Percentiles rank a stretch among this genome's conserved stretches.
Conservation (phyloP, 2,797 vertebrate species). For the Bovichtus variegatus region DNA sequence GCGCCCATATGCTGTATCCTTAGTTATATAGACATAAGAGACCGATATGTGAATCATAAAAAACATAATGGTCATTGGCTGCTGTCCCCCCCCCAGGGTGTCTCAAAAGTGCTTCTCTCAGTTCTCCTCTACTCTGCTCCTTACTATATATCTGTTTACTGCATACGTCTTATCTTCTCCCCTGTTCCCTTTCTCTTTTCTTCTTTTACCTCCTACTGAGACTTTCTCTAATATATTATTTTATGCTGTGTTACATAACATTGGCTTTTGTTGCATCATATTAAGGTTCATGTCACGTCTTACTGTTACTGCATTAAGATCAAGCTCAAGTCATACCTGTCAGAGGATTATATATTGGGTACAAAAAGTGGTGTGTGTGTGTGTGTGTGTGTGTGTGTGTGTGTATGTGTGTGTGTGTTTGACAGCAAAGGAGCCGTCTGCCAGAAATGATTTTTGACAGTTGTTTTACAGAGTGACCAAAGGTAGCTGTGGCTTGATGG, state of each 20-base stretch:
- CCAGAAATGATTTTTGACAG: slow-evolving; percentile 31
- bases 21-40: slow-evolving; percentile 33
- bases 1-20: slow-evolving; percentile 19
- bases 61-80: slow-evolving; percentile 27
- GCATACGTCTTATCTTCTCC: neutral
- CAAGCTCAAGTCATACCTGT: slow-evolving; percentile 12
- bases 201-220: neutral
- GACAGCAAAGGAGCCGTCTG: slow-evolving; percentile 47
- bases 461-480: slow-evolving; percentile 43
- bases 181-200: neutral
- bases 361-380: neutral
- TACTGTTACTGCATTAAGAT: slow-evolving; percentile 19
- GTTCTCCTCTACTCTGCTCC: slow-evolving; percentile 9
- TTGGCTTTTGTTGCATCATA: slow-evolving; percentile 36
- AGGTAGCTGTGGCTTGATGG: slow-evolving; percentile 40
- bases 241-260: slow-evolving; percentile 11
- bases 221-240: neutral
- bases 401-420: slow-evolving; percentile 29
- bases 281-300: slow-evolving; percentile 4
- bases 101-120: slow-evolving; percentile 16
- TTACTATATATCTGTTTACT: slow-evolving; percentile 20
- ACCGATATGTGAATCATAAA: slow-evolving; percentile 39
- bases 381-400: slow-evolving; percentile 8
- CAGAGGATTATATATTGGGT: slow-evolving; percentile 29
- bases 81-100: slow-evolving; percentile 31